Base-by-base conservation (phyloP, 2,113 vertebrate species). In the Ploceus nigricollis region DNA sequence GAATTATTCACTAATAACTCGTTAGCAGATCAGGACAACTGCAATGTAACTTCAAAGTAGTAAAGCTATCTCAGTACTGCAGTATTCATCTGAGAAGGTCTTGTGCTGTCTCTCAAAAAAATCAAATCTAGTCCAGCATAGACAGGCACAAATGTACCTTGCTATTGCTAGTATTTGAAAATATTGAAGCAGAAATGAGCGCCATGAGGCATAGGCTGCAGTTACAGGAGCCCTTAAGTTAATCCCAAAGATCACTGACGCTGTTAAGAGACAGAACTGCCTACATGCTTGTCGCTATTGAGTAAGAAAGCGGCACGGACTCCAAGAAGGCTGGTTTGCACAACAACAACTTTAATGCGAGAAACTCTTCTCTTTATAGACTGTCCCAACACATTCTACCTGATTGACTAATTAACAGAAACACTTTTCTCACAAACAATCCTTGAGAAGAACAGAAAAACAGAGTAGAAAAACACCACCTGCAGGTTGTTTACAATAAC, bases 51-150 rank as follows among this genome's bases (percentile, higher is more conserved):
- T 60, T 53, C 28, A 53, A 69, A 64, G 53, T 3, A 47, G 39
- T 48, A 16, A 82, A 83, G 35, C 45, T 54, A 47, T 35, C 37
- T 77, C 63, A 35, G n/a, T 15, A 82, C 20, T 23, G 21, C 37
- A 45, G 22, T 5, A 27, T 47, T 89, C 7, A 8, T 21, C 83
- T 0, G 0, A 69, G 45, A 81, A 70, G 28, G n/a, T 45, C 11
- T 63, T 30, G 37, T 40, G 56, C 42, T 11, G 18, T 15, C n/a
- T 61, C 47, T 28, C 40, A 65, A 75, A 85, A 44, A 68, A 66
- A 61, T 35, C 47, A 75, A 66, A 66, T 47, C 20, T 1, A 0
- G 63, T 80, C 44, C 24, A 58, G 37, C 45, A 64, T 0, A 0
- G 12, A 30, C 58, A 87, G 39, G 53, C n/a, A 57, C 37, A 90